Evolutionary conservation across 2,797 vertebrate genomes (phyloP).

Genomic region (Micropoecilia bifurca): DNA sequence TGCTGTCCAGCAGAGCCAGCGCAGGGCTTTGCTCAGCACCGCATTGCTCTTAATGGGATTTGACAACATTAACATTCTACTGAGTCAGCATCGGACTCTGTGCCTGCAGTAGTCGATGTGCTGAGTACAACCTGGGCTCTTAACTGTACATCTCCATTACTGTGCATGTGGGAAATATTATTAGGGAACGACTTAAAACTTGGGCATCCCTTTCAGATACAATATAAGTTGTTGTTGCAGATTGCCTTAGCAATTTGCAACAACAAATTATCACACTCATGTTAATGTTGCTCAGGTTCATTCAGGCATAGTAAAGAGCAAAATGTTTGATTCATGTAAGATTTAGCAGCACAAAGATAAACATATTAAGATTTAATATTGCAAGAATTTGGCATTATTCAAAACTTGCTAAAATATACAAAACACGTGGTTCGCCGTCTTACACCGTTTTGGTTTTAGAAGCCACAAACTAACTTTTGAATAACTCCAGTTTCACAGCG

Average conservation of each 20-base stretch:
- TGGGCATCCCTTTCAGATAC: background rate
- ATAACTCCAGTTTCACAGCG: background rate
- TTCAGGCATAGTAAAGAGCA: background rate
- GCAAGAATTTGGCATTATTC: background rate
- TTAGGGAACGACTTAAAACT: background rate
- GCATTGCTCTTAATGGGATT: slow-evolving; percentile 70
- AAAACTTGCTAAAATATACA: background rate
- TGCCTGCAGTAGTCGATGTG: slow-evolving; percentile 37
- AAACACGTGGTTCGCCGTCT: background rate
- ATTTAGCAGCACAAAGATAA: background rate
- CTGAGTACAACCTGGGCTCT: slow-evolving; percentile 25
- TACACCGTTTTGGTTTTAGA: background rate
- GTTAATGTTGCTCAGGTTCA: background rate
- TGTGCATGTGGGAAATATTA: background rate
- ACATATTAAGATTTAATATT: background rate
- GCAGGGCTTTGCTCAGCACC: slow-evolving; percentile 37
- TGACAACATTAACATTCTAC: slow-evolving; percentile 69
- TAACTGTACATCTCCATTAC: background rate
- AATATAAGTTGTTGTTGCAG: too few relatives aligned
- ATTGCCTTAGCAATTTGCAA: background rate
- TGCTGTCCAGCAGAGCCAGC: slow-evolving; percentile 47
- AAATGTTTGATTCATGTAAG: background rate
- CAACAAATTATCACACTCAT: background rate
- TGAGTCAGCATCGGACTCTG: slow-evolving; percentile 65
- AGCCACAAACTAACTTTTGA: background rate